These are phyloP conservation scores for Leptothorax acervorum DNA, from an alignment of 2,888 invertebrate genomes.

Conservation along the genomic window DNA sequence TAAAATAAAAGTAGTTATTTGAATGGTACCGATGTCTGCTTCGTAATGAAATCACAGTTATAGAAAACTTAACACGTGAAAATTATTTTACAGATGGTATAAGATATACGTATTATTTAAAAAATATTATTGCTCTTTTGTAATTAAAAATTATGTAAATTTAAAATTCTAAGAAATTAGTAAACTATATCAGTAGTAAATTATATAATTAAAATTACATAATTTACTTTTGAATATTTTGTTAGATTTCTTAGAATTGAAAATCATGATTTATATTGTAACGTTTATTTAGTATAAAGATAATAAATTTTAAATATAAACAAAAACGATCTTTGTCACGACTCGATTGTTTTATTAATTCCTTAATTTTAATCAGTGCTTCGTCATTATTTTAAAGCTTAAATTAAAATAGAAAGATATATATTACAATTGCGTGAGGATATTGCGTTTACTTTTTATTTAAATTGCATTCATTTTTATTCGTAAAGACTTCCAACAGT, in stretches of 20 bases:
- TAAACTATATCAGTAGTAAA: no score
- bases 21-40: background rate
- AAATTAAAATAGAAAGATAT: background rate
- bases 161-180: no score
- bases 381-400: background rate
- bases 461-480: constrained; percentile 74
- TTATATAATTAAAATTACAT: background rate
- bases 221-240: background rate
- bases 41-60: background rate
- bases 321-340: background rate
- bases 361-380: background rate
- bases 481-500: constrained; percentile 79
- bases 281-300: background rate
- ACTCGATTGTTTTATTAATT: background rate
- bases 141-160: background rate
- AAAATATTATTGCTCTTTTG: background rate
- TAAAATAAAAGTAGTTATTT: background rate
- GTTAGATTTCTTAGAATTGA: constrained; percentile 6
- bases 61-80: background rate
- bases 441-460: background rate
- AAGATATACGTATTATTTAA: background rate
- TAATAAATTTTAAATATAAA: background rate
- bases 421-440: background rate
- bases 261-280: background rate
- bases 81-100: background rate